These are phyloP conservation scores for Ctenomys sociabilis DNA, from an alignment of 2,113 vertebrate species.

Conservation along the genomic window DNA sequence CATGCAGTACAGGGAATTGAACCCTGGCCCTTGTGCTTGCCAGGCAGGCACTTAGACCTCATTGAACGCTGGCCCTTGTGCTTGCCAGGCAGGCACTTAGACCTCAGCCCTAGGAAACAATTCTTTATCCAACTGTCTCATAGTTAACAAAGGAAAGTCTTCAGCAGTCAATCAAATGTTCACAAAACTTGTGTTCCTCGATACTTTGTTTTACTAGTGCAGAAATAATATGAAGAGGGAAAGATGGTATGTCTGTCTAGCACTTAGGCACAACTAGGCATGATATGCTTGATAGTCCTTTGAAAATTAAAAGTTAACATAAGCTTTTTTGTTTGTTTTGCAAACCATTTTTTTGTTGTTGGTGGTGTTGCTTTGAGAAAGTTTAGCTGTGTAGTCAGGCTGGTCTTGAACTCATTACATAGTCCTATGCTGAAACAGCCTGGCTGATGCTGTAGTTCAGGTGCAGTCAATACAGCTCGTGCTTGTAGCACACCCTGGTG, in stretches of 20 bases:
- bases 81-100: no score
- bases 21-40: no score
- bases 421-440: not conserved
- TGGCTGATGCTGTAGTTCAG: not conserved
- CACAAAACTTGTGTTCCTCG: not conserved
- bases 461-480: not conserved
- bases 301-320: conserved; percentile 5
- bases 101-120: not conserved
- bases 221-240: not conserved
- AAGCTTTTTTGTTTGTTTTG: not conserved
- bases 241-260: not conserved
- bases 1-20: no score
- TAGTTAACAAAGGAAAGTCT: not conserved
- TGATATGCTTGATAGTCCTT: not conserved
- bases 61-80: no score
- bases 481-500: not conserved
- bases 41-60: no score
- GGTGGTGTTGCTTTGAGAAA: not conserved
- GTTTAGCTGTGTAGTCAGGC: not conserved
- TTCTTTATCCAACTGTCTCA: not conserved
- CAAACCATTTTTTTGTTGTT: not conserved
- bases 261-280: not conserved
- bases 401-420: not conserved
- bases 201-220: not conserved
- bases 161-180: not conserved